Evolutionary conservation across 1,140 invertebrate species (phyloP).

Genomic region (Berghia stephanieae): DNA sequence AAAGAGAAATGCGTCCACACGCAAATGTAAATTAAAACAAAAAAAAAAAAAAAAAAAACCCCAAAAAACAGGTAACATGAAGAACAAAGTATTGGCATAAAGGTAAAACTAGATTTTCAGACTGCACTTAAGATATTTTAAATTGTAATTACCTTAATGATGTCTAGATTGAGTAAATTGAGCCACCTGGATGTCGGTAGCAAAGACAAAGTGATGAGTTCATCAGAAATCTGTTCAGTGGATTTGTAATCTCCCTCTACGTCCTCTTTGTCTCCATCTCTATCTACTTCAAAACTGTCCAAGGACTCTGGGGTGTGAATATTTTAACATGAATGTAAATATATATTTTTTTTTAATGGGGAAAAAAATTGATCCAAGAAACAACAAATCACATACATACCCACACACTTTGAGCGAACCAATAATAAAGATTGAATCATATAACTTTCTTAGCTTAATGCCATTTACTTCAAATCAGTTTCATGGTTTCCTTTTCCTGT

Average conservation of each 20-base stretch:
- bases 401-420: not conserved
- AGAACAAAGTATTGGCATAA: not conserved
- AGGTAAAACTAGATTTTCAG: too few species aligned
- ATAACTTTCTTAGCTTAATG: too few species aligned
- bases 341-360: not conserved
- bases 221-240: slow-evolving; percentile 81
- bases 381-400: not conserved
- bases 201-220: slow-evolving; percentile 87
- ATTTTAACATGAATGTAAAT: too few species aligned
- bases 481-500: too few species aligned
- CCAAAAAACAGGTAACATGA: not conserved
- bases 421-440: not conserved
- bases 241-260: slow-evolving; percentile 75
- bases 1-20: not conserved
- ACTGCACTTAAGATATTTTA: not conserved
- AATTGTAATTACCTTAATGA: slow-evolving; percentile 72
- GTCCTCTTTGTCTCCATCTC: slow-evolving; percentile 39
- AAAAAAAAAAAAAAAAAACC: not conserved
- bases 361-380: not conserved
- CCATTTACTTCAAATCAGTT: too few species aligned
- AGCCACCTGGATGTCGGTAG: slow-evolving; percentile 90
- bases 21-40: not conserved
- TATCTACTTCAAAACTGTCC: too few species aligned
- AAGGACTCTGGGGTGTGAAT: too few species aligned
- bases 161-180: slow-evolving; percentile 89